phyloP scores from a whole-genome alignment of 1,140 invertebrate genomes.

The Caenorhabditis latens region DNA sequence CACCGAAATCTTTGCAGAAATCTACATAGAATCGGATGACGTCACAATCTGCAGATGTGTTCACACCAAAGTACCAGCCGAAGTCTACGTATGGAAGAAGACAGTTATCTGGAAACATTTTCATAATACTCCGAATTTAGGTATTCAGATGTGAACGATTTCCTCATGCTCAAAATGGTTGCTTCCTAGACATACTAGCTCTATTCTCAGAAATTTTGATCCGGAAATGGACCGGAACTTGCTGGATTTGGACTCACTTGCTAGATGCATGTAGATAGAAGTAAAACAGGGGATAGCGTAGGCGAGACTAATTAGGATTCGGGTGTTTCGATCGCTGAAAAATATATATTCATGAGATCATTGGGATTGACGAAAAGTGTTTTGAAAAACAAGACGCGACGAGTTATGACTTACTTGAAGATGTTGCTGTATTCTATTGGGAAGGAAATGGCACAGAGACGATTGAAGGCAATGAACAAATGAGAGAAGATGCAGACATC shows the following conservation, averaged over 20 bases:
- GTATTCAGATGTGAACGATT: too few species aligned
- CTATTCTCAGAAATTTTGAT: too few species aligned
- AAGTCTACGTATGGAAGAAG: conserved; percentile 26
- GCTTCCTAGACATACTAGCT: too few species aligned
- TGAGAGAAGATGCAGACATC: conserved; percentile 61
- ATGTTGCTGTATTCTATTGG: conserved; percentile 53
- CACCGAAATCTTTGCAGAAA: conserved; percentile 56
- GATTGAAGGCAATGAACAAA: conserved; percentile 59
- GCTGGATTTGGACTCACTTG: neutral
- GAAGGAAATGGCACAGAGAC: conserved; percentile 52
- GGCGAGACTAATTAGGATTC: conserved; percentile 24
- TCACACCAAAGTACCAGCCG: conserved; percentile 55
- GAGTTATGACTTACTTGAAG: conserved; percentile 19
- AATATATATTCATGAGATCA: neutral
- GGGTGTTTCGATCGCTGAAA: conserved; percentile 53
- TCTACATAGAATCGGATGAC: conserved; percentile 59
- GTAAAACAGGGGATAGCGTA: conserved; percentile 42
- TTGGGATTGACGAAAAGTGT: neutral
- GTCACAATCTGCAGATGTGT: conserved; percentile 42
- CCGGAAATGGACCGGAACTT: too few species aligned
- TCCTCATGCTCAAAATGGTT: too few species aligned
- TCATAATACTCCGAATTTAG: too few species aligned
- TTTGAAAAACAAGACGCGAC: too few species aligned
- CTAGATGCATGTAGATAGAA: conserved; percentile 30
- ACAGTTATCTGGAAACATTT: conserved; percentile 48